Evolutionary conservation across 2,888 invertebrate species (phyloP), one percentile per base, ranked within the genome.

Genomic region (Leptopilina drosophilae): DNA sequence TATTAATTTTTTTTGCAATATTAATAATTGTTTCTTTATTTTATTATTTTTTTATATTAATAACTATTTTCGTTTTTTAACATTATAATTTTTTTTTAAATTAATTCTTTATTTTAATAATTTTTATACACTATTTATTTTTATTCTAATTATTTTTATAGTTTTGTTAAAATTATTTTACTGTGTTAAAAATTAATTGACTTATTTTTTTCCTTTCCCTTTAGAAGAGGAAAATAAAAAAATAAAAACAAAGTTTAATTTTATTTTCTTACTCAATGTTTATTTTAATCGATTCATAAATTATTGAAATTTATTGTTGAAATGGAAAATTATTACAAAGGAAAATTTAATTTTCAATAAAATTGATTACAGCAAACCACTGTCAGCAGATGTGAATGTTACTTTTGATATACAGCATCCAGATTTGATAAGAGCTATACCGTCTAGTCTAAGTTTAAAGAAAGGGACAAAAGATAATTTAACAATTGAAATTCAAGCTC

Each of bases 331-430:
- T 9, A 49, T 49, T 49, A 49, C 49, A 49, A 49, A 11, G 11
- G 4, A 8, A 49, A 49, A 11, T 49, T 49, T 49, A 59, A 49
- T 78, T 62, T 15, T 56, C 33, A 76, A n/a, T 26, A 77, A 65
- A 56, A 67, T 78, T 81, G 69, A 81, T 92, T 91, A 46, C 91
- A 94, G 94, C 46, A 92, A 93, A 66, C 91, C 92, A 92, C 92
- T 86, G 77, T 64, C 87, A 91, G 92, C 92, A 53, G 91, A 92
- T 78, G 87, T 94, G 0, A 91, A 88, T 77, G 90, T 96, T 65
- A 91, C 91, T n/a, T 92, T 96, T 33, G 90, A 93, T 59, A 92
- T 93, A 64, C 95, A 95, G 86, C 95, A 96, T 87, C 90, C 93
- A 0, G 95, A 95, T 85, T 93, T 96, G 82, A 91, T 95, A 5